Evolutionary conservation across 2,888 invertebrate genomes (phyloP), one percentile per base, ranked within the genome.

Genomic region (Tipula confusa): DNA sequence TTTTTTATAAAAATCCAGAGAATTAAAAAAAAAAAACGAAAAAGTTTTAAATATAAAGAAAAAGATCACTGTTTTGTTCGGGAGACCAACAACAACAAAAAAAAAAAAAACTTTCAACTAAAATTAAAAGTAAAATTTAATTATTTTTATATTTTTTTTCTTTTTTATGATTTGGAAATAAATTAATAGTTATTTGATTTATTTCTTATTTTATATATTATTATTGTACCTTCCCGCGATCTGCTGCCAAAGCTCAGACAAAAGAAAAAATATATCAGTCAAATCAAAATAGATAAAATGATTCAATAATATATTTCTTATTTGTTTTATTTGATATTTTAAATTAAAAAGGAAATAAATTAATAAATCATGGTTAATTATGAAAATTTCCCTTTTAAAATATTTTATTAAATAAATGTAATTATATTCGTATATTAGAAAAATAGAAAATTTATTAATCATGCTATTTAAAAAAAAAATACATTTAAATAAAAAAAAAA

Each of bases 211-310:
- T 81, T 82, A 33, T 82, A 33, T 33, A 82, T 33, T 82, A 82
- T 82, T 82, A 82, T 82, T 82, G 82, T 82, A 82, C 82, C 82
- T 82, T 82, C 82, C 82, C 82, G 82, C 82, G 24, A 82, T 82
- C 82, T 82, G 82, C 82, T 33, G 82, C 82, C 18, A 33, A 82
- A 82, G 33, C 29, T 79, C 29, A 84, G 33, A 80, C 36, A 31
- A 80, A 43, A 24, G 64, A 64, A 64, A 43, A 64, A 64, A 64
- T 64, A 64, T 64, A 64, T 64, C 18, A 64, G 64, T 24, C 24
- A 64, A 64, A 64, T 64, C 64, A 64, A 24, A 64, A 83, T 11
- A 83, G 84, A 83, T 83, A 82, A 18, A 31, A 82, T 64, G 64
- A 64, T 64, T 64, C 24, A 64, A 24, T 9, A 9, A 64, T 64